These are phyloP conservation scores for Rhopalosiphum maidis DNA, from an alignment of 1,140 invertebrate genomes.

Conservation along the genomic window DNA sequence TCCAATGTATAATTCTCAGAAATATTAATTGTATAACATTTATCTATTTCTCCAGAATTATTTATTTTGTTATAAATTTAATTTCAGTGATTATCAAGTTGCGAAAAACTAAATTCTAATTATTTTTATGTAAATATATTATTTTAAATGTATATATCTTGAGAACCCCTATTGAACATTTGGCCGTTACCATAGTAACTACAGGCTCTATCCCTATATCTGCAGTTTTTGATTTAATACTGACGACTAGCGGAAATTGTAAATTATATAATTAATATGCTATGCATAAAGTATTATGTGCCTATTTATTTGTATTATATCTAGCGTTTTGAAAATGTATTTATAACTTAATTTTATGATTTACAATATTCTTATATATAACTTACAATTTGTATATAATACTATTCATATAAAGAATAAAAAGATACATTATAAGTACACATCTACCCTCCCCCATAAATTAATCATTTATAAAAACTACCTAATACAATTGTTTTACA, in stretches of 20 bases:
- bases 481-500: background rate
- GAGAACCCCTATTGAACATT: conserved; percentile 27
- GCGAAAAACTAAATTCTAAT: background rate
- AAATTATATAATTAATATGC: background rate
- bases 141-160: background rate
- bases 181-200: background rate
- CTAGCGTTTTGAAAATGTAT: background rate
- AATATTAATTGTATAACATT: background rate
- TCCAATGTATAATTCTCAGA: background rate
- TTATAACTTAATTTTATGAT: background rate
- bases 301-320: background rate
- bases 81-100: background rate
- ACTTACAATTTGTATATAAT: background rate
- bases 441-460: background rate
- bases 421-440: background rate
- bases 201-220: background rate
- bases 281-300: background rate
- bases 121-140: background rate
- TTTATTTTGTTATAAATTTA: background rate
- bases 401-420: background rate
- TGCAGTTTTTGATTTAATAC: background rate
- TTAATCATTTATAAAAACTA: background rate
- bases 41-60: background rate
- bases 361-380: background rate
- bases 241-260: background rate